Conservation (phyloP, 2,797 vertebrate species). For the Sebastes kiyomatsui region DNA sequence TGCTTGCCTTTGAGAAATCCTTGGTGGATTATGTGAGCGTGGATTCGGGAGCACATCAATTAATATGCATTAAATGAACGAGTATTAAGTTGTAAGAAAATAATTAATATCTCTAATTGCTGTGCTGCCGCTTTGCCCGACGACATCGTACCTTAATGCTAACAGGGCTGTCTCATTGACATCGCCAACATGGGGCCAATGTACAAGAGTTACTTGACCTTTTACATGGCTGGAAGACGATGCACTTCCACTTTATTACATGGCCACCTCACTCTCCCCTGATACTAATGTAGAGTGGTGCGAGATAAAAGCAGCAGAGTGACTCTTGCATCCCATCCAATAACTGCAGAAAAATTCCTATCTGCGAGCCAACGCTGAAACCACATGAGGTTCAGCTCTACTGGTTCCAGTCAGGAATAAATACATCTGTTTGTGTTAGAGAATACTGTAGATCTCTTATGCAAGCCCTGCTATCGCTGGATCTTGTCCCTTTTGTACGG, state of each 20-base stretch:
- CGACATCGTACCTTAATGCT: constrained; percentile 35
- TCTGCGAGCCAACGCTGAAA: constrained; percentile 30
- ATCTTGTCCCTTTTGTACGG: constrained; percentile 56
- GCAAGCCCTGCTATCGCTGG: constrained; percentile 40
- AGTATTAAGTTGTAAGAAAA: constrained; percentile 79
- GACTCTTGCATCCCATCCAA: constrained; percentile 37
- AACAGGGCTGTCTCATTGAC: constrained; percentile 39
- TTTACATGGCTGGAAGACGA: constrained; percentile 48
- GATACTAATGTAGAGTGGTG: constrained; percentile 38
- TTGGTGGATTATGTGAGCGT: constrained; percentile 74
- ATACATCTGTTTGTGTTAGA: constrained; percentile 64
- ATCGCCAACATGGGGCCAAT: background rate
- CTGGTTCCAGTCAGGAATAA: constrained; percentile 38
- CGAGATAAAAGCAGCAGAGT: constrained; percentile 38
- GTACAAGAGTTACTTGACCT: constrained; percentile 58
- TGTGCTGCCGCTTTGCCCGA: constrained; percentile 36
- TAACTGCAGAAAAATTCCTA: constrained; percentile 13
- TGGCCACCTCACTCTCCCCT: constrained; percentile 30
- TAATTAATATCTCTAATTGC: constrained; percentile 78
- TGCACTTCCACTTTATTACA: constrained; percentile 53
- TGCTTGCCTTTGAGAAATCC: constrained; percentile 82
- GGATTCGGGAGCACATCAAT: constrained; percentile 76
- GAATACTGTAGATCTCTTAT: constrained; percentile 66
- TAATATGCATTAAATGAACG: constrained; percentile 81
- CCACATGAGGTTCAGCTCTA: constrained; percentile 31